These are phyloP conservation scores for Oligia latruncula DNA, from an alignment of 2,888 invertebrate species.

Conservation along the genomic window DNA sequence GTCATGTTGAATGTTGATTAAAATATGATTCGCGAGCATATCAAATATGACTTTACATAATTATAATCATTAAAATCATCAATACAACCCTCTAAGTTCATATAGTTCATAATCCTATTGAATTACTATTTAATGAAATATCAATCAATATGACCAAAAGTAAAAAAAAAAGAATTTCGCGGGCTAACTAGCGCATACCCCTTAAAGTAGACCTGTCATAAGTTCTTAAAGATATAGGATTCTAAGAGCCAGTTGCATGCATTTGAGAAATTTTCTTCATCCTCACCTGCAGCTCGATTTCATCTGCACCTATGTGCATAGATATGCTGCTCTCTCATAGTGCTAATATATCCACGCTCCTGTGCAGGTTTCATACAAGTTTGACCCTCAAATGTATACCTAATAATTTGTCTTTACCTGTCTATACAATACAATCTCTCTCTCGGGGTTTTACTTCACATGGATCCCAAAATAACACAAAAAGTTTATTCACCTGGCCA, in stretches of 20 bases:
- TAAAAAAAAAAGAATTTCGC: not conserved
- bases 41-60: too few species aligned
- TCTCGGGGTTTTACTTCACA: not conserved
- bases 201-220: not conserved
- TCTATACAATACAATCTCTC: not conserved
- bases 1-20: too few species aligned
- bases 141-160: not conserved
- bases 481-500: slow-evolving; percentile 78
- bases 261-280: not conserved
- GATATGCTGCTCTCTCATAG: not conserved
- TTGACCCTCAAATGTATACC: not conserved
- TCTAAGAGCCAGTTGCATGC: not conserved
- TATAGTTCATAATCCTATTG: too few species aligned
- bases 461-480: not conserved
- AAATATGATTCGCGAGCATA: too few species aligned
- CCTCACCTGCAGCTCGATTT: not conserved
- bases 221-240: not conserved
- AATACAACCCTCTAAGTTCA: too few species aligned
- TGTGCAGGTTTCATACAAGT: not conserved
- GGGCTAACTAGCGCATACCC: not conserved
- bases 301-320: not conserved
- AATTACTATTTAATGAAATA: not conserved
- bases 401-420: not conserved
- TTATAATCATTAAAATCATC: too few species aligned
- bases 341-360: not conserved